These are phyloP conservation scores for Pseudocheirus occidentalis DNA, from an alignment of 2,797 vertebrate species.

Conservation along the genomic window DNA sequence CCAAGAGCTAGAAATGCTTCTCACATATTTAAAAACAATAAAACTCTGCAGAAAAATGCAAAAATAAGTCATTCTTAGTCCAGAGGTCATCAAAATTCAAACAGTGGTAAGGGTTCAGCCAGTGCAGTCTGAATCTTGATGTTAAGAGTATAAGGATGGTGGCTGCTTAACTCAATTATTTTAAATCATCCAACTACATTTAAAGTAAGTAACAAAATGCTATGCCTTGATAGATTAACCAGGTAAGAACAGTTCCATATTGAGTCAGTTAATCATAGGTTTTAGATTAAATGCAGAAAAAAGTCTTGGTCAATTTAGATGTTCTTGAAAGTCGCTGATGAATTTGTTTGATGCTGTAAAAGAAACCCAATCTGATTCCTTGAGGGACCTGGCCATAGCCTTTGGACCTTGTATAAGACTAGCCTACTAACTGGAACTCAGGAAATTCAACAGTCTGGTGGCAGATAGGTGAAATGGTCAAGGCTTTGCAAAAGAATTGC, in stretches of 20 bases:
- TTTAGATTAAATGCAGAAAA: neutral
- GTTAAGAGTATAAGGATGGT: neutral
- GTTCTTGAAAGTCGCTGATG: neutral
- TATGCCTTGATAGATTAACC: neutral
- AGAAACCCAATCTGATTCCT: neutral
- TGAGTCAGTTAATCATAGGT: neutral
- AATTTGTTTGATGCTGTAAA: neutral
- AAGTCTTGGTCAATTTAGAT: neutral
- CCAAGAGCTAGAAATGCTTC: neutral
- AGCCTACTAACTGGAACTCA: neutral
- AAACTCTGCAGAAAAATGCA: neutral
- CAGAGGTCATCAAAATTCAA: neutral
- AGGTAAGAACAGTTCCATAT: neutral
- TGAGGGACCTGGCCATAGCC: neutral
- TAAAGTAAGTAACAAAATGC: neutral
- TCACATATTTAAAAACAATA: neutral
- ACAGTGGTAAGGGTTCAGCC: neutral
- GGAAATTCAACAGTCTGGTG: neutral
- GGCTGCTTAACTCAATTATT: neutral
- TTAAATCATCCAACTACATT: neutral
- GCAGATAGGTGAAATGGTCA: neutral
- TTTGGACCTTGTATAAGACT: neutral
- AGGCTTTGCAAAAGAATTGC: neutral
- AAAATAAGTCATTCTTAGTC: neutral
- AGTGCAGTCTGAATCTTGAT: neutral